Conservation (phyloP, 2,797 vertebrate genomes). For the Chaetodon trifasciatus region DNA sequence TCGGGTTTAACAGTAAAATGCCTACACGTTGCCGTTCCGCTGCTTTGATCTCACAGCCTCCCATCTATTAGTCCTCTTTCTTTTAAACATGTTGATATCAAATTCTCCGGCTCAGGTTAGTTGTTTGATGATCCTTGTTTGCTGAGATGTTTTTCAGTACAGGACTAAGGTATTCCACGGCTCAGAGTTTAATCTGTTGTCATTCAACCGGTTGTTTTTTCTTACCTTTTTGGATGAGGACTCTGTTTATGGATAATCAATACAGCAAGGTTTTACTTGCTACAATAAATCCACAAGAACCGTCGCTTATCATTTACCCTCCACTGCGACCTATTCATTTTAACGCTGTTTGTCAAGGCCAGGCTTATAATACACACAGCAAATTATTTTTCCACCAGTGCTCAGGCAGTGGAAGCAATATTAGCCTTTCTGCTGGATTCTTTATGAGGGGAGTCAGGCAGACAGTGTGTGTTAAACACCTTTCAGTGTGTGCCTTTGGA, state of each 20-base stretch:
- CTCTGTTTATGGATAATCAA: slow-evolving; percentile 50
- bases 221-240: slow-evolving; percentile 20
- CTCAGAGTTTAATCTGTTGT: slow-evolving; percentile 19
- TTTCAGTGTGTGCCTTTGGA: slow-evolving; percentile 32
- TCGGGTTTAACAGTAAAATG: slow-evolving; percentile 45
- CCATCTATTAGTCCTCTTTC: slow-evolving; percentile 29
- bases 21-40: not conserved
- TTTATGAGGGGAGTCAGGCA: slow-evolving; percentile 31
- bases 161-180: not conserved
- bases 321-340: slow-evolving; percentile 31
- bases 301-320: slow-evolving; percentile 16
- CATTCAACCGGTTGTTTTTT: slow-evolving; percentile 17
- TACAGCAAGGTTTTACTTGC: slow-evolving; percentile 39
- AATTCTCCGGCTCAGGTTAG: slow-evolving; percentile 20
- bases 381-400: slow-evolving; percentile 27
- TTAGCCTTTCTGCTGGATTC: slow-evolving; percentile 46
- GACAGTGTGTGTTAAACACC: slow-evolving; percentile 46
- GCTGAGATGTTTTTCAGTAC: not conserved
- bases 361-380: slow-evolving; percentile 18
- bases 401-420: slow-evolving; percentile 29
- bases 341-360: slow-evolving; percentile 39
- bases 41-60: slow-evolving; percentile 61
- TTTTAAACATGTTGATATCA: slow-evolving; percentile 37
- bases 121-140: slow-evolving; percentile 30
- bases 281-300: slow-evolving; percentile 37